Evolutionary conservation across 2,113 vertebrate genomes (phyloP), one percentile per base, ranked within the genome.

Genomic region (Gallinago paraguaiae): DNA sequence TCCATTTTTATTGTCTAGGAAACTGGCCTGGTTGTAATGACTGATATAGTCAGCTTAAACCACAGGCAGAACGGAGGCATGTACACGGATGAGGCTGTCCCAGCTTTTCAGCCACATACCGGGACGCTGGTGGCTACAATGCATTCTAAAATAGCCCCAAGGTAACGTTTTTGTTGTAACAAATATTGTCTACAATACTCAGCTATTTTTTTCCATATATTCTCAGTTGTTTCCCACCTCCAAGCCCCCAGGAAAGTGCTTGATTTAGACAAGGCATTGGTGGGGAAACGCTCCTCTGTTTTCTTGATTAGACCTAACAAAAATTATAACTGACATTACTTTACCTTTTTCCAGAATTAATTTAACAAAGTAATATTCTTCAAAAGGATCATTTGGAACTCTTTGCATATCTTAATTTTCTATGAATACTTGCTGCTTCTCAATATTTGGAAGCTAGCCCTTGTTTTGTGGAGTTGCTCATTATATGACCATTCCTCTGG

Each of bases 11-110:
- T 77, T 94, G 67, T 84, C 80, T 96, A 99, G 99, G 99, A 99
- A 96, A 98, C 98, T 2, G 99, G 99, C 64, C 97, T 99, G 95
- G 98, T 99, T 57, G 99, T 99, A 68, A 99, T 99, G 99, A 99
- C 99, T 7, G 98, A 99, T 72, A 89, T 98, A 76, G 99, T 99
- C 94, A 99, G 98, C 93, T 97, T 99, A 61, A 99, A 99, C 97
- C 99, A 99, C 96, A 97, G 98, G 45, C 99, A 99, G 97, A 99
- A 98, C 1, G 98, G 98, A 35, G 98, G 98, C 74, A 98, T 99
- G 98, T 99, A 99, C 98, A 99, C 99, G 0, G 98, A 99, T 0
- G 99, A 99, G 95, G 99, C 98, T 10, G 98, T 99, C 57, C 98
- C 98, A 10, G 99, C 98, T 56, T 99, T 99, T 93, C 99, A 99